Conservation (phyloP, 2,888 invertebrate species). For the Campoplex capitator region DNA sequence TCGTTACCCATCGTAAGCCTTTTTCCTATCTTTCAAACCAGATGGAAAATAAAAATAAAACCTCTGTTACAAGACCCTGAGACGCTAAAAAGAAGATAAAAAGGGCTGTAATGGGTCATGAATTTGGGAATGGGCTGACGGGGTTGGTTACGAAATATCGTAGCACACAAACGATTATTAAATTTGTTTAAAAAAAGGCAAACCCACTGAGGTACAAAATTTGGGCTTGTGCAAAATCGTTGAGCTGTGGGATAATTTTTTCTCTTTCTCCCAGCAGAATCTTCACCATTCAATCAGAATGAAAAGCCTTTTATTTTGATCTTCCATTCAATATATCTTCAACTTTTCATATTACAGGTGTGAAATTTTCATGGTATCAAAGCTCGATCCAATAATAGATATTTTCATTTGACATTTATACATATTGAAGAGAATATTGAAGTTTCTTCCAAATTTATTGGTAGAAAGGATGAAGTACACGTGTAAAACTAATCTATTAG, state of each 20-base stretch:
- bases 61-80: not conserved
- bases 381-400: not conserved
- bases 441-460: not conserved
- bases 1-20: conserved; percentile 1
- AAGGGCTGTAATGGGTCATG: not conserved
- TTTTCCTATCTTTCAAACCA: conserved; percentile 31
- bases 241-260: not conserved
- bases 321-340: not conserved
- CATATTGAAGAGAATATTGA: not conserved
- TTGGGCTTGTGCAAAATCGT: conserved; percentile 1
- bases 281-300: not conserved
- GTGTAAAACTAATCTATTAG: not conserved
- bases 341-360: not conserved
- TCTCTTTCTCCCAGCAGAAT: not conserved
- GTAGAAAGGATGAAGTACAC: not conserved
- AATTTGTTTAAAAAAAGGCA: not conserved
- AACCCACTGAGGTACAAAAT: conserved; percentile 9
- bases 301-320: not conserved
- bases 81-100: not conserved
- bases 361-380: not conserved
- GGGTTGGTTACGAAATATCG: not conserved
- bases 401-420: not conserved
- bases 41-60: conserved; percentile 60
- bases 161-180: conserved; percentile 10
- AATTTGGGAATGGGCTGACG: not conserved